Evolutionary conservation across 2,113 vertebrate genomes (phyloP), one percentile per base, ranked within the genome.

Genomic region (Xyrauchen texanus): DNA sequence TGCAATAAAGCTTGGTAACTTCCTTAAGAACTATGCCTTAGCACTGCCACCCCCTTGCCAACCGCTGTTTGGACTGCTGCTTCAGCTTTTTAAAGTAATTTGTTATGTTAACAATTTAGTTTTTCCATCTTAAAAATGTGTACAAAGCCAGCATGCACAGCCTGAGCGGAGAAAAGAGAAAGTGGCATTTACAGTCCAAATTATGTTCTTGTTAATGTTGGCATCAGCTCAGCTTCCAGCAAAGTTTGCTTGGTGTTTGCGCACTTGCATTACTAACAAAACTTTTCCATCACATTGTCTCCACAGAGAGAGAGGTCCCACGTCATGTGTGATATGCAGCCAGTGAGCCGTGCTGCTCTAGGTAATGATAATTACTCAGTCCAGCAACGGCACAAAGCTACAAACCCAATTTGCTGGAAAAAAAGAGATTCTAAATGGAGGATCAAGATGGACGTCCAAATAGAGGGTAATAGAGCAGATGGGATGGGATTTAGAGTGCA

Each of bases 31-130:
- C 21, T 1, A 1, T 34, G 1, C 21, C n/a, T n/a, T 34, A 34
- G 21, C 1, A 1, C 21, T 34, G 21, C 21, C 21, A 1, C 21
- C 3, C 1, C 21, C 21, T 34, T 1, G 21, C 81, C 58, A 76
- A 13, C 46, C 9, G 61, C 81, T 84, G 82, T 85, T 77, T 81
- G 73, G 83, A 66, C 80, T 86, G 83, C 85, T 82, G 68, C 63
- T 78, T 69, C 45, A 76, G 73, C 68, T 84, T 80, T 85, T 84
- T 63, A 84, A 61, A 66, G 71, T 82, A 77, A 84, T 88, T 80
- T 82, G 73, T 85, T 83, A 84, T n/a, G n/a, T n/a, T n/a, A n/a
- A n/a, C n/a, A n/a, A n/a, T n/a, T n/a, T n/a, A n/a, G n/a, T n/a
- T n/a, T n/a, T 52, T 83, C 80, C 70, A 34, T 81, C 57, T 70